A percentile compares a stretch with the other conserved stretches of the same genome.
These are phyloP conservation scores for Acyrthosiphon pisum DNA, from an alignment of 1,140 invertebrate genomes.

Conservation along the genomic window DNA sequence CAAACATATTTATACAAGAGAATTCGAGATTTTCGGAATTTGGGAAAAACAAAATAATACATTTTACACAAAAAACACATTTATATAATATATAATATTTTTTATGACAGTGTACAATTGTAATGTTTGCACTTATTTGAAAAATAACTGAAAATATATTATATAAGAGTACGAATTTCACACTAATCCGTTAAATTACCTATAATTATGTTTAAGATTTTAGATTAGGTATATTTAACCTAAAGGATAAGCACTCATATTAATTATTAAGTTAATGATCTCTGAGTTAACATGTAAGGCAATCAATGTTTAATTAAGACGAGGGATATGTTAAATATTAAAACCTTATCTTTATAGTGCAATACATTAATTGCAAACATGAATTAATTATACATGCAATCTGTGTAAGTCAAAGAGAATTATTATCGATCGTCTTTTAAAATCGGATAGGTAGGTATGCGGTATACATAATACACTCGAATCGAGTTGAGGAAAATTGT, in stretches of 20 bases:
- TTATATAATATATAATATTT: neutral
- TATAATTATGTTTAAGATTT: neutral
- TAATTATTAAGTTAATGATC: slow-evolving; percentile 26
- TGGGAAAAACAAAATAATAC: neutral
- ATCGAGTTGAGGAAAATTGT: neutral
- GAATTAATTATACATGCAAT: slow-evolving; percentile 1
- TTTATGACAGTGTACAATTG: neutral
- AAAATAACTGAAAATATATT: neutral
- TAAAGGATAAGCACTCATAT: neutral
- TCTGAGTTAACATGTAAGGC: neutral
- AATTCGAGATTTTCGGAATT: slow-evolving; percentile 1
- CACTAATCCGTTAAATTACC: neutral
- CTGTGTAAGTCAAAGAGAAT: neutral
- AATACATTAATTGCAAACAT: neutral
- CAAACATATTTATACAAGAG: neutral
- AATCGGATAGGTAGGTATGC: neutral
- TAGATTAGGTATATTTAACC: neutral
- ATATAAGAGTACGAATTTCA: neutral
- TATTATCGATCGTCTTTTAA: neutral
- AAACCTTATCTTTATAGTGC: neutral
- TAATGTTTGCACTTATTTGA: neutral
- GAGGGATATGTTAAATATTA: neutral
- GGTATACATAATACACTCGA: neutral
- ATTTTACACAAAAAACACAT: neutral
- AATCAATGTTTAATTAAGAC: slow-evolving; percentile 24